A percentile compares a stretch with the other conserved stretches of the same genome.
These are phyloP conservation scores for Tachysurus vachellii DNA, from an alignment of 2,113 vertebrate species.

Conservation along the genomic window DNA sequence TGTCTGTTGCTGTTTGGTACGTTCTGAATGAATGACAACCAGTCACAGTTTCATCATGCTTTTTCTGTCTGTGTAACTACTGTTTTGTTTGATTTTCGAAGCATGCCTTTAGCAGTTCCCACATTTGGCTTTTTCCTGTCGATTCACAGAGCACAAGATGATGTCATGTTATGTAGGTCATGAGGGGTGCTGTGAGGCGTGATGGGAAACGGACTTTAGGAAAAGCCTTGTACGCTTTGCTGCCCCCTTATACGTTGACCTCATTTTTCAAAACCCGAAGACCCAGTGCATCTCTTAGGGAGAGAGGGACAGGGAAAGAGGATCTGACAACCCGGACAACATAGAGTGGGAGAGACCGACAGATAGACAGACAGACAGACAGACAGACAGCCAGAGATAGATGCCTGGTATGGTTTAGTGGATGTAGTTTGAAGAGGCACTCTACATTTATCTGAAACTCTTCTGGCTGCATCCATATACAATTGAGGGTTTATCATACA, in stretches of 20 bases:
- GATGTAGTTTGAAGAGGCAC: slow-evolving; percentile 10
- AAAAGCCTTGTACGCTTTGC: slow-evolving; percentile 45
- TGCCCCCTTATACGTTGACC: slow-evolving; percentile 45
- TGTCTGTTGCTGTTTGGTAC: background rate
- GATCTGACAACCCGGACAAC: background rate
- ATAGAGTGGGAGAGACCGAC: background rate
- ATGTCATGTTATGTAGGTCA: slow-evolving; percentile 46
- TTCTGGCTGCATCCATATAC: slow-evolving; percentile 10
- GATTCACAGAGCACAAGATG: slow-evolving; percentile 18
- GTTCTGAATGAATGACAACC: slow-evolving; percentile 1
- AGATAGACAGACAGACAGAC: background rate
- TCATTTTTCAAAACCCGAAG: slow-evolving; percentile 43
- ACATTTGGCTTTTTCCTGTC: slow-evolving; percentile 15
- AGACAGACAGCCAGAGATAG: background rate
- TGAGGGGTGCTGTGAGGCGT: slow-evolving; percentile 18
- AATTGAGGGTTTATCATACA: background rate
- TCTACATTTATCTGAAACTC: background rate
- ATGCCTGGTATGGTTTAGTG: slow-evolving; percentile 10
- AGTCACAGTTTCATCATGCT: slow-evolving; percentile 1
- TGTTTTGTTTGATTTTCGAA: slow-evolving; percentile 1
- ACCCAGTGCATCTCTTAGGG: background rate
- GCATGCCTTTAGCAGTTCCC: slow-evolving; percentile 14
- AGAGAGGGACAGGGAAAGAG: slow-evolving; percentile 9
- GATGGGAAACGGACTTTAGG: slow-evolving; percentile 32
- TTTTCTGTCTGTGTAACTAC: background rate